Evolutionary conservation across 2,888 invertebrate species (phyloP).

Genomic region (Linnaemya tessellans): DNA sequence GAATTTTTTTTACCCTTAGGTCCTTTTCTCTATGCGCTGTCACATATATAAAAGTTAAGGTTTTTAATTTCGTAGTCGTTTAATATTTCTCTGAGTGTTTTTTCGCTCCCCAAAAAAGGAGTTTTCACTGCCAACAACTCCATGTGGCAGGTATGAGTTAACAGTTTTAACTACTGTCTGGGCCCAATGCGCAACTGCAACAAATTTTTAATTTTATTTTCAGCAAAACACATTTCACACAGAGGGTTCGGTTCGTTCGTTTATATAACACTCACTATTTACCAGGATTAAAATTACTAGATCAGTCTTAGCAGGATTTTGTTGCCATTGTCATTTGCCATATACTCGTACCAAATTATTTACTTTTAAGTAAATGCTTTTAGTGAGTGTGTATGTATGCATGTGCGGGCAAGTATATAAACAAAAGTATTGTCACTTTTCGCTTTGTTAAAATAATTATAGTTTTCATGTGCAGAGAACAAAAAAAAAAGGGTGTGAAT

Average conservation of each 20-base stretch:
- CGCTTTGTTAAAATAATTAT: slow-evolving; percentile 17
- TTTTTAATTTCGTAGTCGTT: no score
- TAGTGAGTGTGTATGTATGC: background rate
- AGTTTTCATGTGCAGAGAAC: slow-evolving; percentile 2
- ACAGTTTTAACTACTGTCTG: slow-evolving; percentile 62
- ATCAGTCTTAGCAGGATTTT: slow-evolving; percentile 36
- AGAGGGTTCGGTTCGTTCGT: slow-evolving; percentile 13
- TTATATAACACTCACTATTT: slow-evolving; percentile 35
- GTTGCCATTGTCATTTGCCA: slow-evolving; percentile 14
- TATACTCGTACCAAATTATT: slow-evolving; percentile 9
- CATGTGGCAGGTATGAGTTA: slow-evolving; percentile 33
- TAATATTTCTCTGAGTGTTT: slow-evolving; percentile 34
- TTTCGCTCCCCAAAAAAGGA: slow-evolving; percentile 7
- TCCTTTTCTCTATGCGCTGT: no score
- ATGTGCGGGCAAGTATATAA: background rate
- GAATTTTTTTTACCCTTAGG: no score
- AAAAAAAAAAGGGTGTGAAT: slow-evolving; percentile 72
- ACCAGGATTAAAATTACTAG: slow-evolving; percentile 44
- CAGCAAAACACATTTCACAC: slow-evolving; percentile 8
- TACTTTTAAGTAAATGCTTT: background rate
- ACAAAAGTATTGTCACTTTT: slow-evolving; percentile 32
- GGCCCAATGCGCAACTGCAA: slow-evolving; percentile 61
- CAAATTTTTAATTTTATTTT: slow-evolving; percentile 46
- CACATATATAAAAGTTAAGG: no score
- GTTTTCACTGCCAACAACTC: slow-evolving; percentile 15